phyloP scores from a whole-genome alignment of 2,797 vertebrate species.

The Mastacembelus armatus region DNA sequence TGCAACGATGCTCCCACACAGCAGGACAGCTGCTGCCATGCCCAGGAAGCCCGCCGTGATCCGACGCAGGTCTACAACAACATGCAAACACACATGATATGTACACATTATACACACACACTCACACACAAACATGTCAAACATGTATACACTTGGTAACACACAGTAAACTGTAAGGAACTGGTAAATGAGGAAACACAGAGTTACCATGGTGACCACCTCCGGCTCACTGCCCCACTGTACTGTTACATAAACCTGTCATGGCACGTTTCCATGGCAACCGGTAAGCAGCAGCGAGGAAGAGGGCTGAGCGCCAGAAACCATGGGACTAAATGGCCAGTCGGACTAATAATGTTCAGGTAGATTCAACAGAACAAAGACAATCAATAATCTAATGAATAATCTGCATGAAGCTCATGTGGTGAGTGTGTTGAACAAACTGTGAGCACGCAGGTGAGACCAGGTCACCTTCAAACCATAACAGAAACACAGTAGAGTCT shows the following conservation, averaged over 20 bases:
- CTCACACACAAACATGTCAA: slow-evolving; percentile 18
- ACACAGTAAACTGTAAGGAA: neutral
- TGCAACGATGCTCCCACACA: slow-evolving; percentile 87
- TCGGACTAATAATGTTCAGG: neutral
- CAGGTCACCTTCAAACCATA: too few relatives aligned
- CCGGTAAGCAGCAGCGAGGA: slow-evolving; percentile 17
- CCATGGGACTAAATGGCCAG: neutral
- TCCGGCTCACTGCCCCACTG: slow-evolving; percentile 9
- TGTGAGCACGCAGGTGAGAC: too few relatives aligned
- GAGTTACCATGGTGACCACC: slow-evolving; percentile 64
- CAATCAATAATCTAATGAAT: too few relatives aligned
- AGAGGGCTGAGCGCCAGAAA: neutral
- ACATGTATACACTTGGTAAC: slow-evolving; percentile 17
- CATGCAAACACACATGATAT: slow-evolving; percentile 15
- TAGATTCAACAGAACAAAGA: too few relatives aligned
- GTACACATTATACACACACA: slow-evolving; percentile 14
- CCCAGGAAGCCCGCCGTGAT: slow-evolving; percentile 88
- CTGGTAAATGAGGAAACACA: slow-evolving; percentile 5
- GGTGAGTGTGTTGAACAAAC: too few relatives aligned
- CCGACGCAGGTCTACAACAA: slow-evolving; percentile 83
- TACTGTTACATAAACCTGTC: slow-evolving; percentile 42
- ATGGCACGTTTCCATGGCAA: slow-evolving; percentile 48
- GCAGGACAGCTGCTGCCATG: slow-evolving; percentile 88
- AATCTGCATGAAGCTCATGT: too few relatives aligned
- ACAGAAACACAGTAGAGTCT: too few relatives aligned